Conservation (phyloP, 1,140 invertebrate species). For the Armadillidium nasatum region DNA sequence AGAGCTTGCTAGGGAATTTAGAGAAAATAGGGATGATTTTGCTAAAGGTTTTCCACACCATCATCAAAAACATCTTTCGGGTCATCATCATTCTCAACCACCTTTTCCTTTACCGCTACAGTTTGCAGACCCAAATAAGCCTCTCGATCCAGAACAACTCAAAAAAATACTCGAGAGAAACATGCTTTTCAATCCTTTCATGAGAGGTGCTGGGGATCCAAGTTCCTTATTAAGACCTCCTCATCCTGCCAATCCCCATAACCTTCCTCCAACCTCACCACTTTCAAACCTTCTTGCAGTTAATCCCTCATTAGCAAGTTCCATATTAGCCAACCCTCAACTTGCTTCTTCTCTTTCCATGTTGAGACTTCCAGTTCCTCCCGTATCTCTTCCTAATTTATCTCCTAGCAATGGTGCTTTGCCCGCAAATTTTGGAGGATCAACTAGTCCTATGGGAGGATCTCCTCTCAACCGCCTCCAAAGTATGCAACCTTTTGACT, state of each 20-base stretch:
- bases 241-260: conserved; percentile 50
- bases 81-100: conserved; percentile 47
- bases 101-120: conserved; percentile 16
- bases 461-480: conserved; percentile 83
- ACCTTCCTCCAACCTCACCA: conserved; percentile 42
- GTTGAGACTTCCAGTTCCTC: conserved; percentile 54
- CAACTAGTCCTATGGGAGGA: conserved; percentile 39
- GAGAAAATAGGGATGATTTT: conserved; percentile 16
- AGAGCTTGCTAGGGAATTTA: background rate
- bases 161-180: conserved; percentile 44
- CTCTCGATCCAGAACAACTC: conserved; percentile 38
- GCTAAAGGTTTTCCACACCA: conserved; percentile 28
- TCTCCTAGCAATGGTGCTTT: conserved; percentile 53
- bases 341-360: conserved; percentile 42
- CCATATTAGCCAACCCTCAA: conserved; percentile 39
- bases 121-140: conserved; percentile 32
- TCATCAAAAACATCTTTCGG: conserved; percentile 36
- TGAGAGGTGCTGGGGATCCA: conserved; percentile 31
- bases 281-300: conserved; percentile 49
- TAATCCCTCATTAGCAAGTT: conserved; percentile 40
- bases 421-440: conserved; percentile 48
- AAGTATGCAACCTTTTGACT: conserved; percentile 93
- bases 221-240: conserved; percentile 39
- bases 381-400: conserved; percentile 57
- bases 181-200: conserved; percentile 42